Conservation (phyloP, 2,888 invertebrate species). For the Yponomeuta sedellus region DNA sequence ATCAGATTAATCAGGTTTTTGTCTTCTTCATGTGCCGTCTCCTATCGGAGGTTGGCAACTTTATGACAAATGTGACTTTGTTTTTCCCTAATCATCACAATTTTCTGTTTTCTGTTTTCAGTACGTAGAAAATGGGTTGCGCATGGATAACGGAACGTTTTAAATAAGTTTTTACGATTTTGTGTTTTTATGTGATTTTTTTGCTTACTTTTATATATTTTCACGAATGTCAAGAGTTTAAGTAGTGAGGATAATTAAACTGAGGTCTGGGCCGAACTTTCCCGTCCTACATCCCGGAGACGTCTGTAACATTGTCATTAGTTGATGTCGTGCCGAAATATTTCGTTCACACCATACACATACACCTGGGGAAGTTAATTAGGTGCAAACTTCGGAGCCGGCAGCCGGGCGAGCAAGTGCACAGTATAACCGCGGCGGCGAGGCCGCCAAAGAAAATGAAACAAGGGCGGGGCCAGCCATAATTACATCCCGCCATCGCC, state of each 20-base stretch:
- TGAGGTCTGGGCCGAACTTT: background rate
- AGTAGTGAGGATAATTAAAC: background rate
- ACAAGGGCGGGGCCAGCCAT: slow-evolving; percentile 51
- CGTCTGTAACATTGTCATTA: slow-evolving; percentile 7
- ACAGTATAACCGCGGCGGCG: slow-evolving; percentile 28
- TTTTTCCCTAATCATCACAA: no score
- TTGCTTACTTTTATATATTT: no score
- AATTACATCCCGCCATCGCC: slow-evolving; percentile 61
- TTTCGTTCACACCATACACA: background rate
- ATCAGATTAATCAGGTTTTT: no score
- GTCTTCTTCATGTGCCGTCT: no score
- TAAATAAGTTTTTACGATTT: background rate
- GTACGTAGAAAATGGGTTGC: background rate
- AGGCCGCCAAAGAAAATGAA: slow-evolving; percentile 40
- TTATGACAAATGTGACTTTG: no score
- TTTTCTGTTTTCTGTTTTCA: no score
- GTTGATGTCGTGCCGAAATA: background rate
- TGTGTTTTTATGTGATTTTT: no score
- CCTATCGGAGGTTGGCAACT: no score
- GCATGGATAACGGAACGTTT: background rate
- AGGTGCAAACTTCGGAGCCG: slow-evolving; percentile 52
- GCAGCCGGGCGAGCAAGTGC: slow-evolving; percentile 31
- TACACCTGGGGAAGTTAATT: slow-evolving; percentile 41
- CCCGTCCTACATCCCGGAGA: no score
- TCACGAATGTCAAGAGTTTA: background rate